phyloP scores from a whole-genome alignment of 2,797 vertebrate species.

The Danio jaintianensis region DNA sequence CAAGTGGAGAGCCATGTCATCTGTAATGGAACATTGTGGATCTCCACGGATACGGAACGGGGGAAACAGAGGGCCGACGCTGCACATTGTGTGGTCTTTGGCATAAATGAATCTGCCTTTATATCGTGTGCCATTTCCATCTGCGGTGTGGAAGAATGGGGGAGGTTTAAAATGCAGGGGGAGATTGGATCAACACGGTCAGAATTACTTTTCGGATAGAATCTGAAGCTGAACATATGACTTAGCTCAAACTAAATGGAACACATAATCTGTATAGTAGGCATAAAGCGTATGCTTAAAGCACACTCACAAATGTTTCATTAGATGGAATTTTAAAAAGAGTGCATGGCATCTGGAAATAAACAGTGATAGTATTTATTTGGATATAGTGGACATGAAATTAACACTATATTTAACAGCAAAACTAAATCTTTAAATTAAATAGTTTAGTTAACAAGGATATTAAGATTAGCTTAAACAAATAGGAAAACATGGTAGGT shows the following conservation, averaged over 20 bases:
- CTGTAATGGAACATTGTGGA: conserved; percentile 46
- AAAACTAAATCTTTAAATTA: not conserved
- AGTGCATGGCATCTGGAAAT: not conserved
- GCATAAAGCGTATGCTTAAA: not conserved
- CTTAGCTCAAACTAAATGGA: not conserved
- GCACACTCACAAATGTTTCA: not conserved
- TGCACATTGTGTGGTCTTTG: conserved; percentile 21
- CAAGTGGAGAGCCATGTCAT: conserved; percentile 29
- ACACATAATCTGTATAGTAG: not conserved
- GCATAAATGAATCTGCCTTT: conserved; percentile 1
- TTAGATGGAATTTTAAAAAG: not conserved
- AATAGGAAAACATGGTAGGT: too few relatives aligned
- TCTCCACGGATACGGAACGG: conserved; percentile 17
- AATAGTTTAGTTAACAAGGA: too few relatives aligned
- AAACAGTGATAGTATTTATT: not conserved
- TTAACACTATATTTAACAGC: not conserved
- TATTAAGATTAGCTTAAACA: too few relatives aligned
- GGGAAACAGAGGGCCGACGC: conserved; percentile 4
- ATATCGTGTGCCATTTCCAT: not conserved
- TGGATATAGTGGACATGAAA: not conserved
- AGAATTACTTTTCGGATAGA: not conserved
- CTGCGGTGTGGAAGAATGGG: not conserved
- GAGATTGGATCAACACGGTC: conserved; percentile 3
- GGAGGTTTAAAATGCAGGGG: too few relatives aligned
- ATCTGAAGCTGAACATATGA: not conserved